Conservation (phyloP, 2,797 vertebrate species). For the Chaunax sp. region DNA sequence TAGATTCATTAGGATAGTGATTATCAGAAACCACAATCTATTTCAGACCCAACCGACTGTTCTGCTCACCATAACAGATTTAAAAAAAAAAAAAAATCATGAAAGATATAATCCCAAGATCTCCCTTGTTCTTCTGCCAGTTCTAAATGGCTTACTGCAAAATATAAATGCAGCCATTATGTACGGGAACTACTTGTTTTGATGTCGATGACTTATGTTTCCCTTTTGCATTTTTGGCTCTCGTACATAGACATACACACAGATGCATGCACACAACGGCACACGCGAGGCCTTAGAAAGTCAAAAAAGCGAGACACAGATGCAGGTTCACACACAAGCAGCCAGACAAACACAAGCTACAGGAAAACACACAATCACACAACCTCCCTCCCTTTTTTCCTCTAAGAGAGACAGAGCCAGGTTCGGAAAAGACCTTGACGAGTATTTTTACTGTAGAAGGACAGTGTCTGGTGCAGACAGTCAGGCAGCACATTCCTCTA, state of each 20-base stretch:
- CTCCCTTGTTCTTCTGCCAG: slow-evolving; percentile 80
- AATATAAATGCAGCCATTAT: slow-evolving; percentile 71
- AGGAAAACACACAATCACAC: slow-evolving; percentile 39
- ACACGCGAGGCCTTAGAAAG: slow-evolving; percentile 24
- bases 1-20: slow-evolving; percentile 75
- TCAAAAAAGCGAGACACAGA: slow-evolving; percentile 19
- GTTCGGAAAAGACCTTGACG: slow-evolving; percentile 39
- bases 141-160: slow-evolving; percentile 78
- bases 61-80: slow-evolving; percentile 52
- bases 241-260: slow-evolving; percentile 31
- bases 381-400: slow-evolving; percentile 14
- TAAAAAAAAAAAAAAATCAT: slow-evolving; percentile 55
- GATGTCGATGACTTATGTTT: slow-evolving; percentile 73
- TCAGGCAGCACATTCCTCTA: slow-evolving; percentile 62
- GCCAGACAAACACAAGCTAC: slow-evolving; percentile 27
- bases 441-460: slow-evolving; percentile 55
- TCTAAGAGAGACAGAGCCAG: slow-evolving; percentile 51
- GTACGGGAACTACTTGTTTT: slow-evolving; percentile 72
- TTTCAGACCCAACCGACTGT: slow-evolving; percentile 61
- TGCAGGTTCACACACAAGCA: slow-evolving; percentile 36
- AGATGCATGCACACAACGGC: slow-evolving; percentile 19
- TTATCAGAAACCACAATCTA: slow-evolving; percentile 77
- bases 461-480: slow-evolving; percentile 55
- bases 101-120: slow-evolving; percentile 70
- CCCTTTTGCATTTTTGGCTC: slow-evolving; percentile 60